A percentile compares a stretch with the other conserved stretches of the same genome.
Conservation (phyloP, 2,113 vertebrate species). For the Corythoichthys haematopterus region DNA sequence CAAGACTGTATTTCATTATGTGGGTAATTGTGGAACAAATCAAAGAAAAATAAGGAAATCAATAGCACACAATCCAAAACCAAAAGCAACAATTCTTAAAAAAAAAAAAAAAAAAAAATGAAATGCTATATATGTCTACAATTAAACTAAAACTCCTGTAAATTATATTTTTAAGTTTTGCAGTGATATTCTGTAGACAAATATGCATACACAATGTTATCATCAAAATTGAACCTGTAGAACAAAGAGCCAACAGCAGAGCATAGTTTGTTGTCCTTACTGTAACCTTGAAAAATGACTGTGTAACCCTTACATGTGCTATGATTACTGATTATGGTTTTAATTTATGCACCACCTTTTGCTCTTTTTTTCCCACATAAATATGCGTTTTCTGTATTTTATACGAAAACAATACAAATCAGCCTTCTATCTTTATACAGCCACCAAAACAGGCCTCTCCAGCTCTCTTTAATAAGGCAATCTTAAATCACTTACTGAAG, state of each 20-base stretch:
- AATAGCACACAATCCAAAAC: neutral
- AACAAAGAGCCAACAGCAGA: neutral
- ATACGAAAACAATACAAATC: neutral
- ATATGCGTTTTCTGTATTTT: neutral
- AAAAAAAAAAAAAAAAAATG: neutral
- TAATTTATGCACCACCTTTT: neutral
- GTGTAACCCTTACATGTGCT: neutral
- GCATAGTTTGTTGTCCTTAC: neutral
- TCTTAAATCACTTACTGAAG: constrained; percentile 83
- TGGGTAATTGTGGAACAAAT: neutral
- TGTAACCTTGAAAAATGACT: neutral
- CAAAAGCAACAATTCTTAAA: neutral
- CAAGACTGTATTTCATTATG: neutral
- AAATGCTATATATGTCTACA: neutral
- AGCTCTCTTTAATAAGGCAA: constrained; percentile 1
- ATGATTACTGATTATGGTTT: neutral
- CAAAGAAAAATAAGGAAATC: neutral
- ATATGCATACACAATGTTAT: neutral
- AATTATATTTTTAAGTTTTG: neutral
- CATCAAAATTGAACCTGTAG: neutral
- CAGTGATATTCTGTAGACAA: neutral
- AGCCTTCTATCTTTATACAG: neutral
- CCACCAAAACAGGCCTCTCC: neutral
- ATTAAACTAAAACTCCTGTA: neutral
- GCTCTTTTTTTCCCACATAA: neutral